These are phyloP conservation scores for Scaptodrosophila latifasciaeformis DNA, from an alignment of 2,888 invertebrate genomes.

Conservation along the genomic window DNA sequence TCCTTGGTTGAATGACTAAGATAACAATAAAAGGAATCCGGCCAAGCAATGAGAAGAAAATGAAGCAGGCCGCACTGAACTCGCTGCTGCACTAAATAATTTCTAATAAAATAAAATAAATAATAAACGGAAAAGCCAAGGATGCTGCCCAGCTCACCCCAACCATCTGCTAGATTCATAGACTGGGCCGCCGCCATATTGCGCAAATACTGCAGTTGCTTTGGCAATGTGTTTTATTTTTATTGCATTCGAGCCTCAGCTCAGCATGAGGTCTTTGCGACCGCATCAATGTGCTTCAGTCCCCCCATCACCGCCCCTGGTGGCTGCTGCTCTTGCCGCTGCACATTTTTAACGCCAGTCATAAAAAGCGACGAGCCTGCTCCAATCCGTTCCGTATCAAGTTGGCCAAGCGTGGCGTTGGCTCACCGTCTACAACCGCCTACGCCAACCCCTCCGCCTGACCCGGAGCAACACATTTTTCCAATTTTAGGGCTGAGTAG, in stretches of 20 bases:
- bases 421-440: not conserved
- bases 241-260: conserved; percentile 65
- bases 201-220: conserved; percentile 64
- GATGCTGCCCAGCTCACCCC: not conserved
- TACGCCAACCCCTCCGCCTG: not conserved
- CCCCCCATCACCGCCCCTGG: not conserved
- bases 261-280: conserved; percentile 37
- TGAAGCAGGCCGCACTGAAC: conserved; percentile 17
- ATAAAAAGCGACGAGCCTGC: conserved; percentile 58
- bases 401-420: not conserved
- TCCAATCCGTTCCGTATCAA: not conserved
- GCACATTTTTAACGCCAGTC: conserved; percentile 64
- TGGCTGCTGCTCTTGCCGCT: conserved; percentile 26
- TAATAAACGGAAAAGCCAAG: conserved; percentile 53
- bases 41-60: conserved; percentile 1
- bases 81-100: conserved; percentile 57
- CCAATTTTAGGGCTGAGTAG: conserved; percentile 69
- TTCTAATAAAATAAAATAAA: conserved; percentile 69
- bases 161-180: not conserved
- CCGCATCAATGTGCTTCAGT: not conserved
- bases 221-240: conserved; percentile 67
- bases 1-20: conserved; percentile 52
- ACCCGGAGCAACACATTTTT: conserved; percentile 43
- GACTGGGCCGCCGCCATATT: conserved; percentile 24
- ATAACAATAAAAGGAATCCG: conserved; percentile 60